Percentiles rank a stretch among this genome's conserved stretches.
Evolutionary conservation across 2,797 vertebrate species (phyloP).

Genomic region (Anableps anableps): DNA sequence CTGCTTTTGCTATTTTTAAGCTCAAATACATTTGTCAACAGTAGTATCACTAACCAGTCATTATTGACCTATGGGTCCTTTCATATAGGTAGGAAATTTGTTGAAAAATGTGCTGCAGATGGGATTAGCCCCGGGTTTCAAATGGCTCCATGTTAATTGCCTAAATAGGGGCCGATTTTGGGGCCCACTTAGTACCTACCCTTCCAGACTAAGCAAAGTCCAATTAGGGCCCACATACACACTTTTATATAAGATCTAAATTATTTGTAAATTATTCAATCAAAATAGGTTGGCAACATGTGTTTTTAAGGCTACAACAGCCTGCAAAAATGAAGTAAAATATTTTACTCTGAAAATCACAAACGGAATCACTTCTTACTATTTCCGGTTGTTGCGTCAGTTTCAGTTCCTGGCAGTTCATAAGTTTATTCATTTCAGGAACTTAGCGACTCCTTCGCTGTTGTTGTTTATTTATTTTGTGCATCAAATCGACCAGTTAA

Average conservation of each 20-base stretch:
- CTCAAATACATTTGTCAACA: too few relatives aligned
- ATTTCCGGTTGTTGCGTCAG: constrained; percentile 14
- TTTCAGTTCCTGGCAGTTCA: neutral
- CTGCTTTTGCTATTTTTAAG: too few relatives aligned
- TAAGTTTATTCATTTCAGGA: neutral
- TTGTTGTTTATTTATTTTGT: rapidly evolving
- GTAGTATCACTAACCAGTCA: too few relatives aligned
- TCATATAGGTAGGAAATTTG: too few relatives aligned
- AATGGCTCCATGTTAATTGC: too few relatives aligned
- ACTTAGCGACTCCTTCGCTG: rapidly evolving
- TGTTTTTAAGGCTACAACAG: neutral
- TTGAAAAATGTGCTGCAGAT: too few relatives aligned
- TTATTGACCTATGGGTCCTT: too few relatives aligned
- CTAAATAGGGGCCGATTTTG: too few relatives aligned
- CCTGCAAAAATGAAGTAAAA: too few relatives aligned
- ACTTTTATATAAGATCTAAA: neutral
- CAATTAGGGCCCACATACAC: neutral
- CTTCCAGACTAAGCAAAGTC: too few relatives aligned
- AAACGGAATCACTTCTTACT: constrained; percentile 23
- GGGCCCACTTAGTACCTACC: too few relatives aligned
- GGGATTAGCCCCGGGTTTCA: too few relatives aligned
- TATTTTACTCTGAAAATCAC: constrained; percentile 49
- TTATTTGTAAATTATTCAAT: neutral
- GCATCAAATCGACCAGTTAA: neutral
- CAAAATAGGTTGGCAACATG: neutral